Percentiles rank a stretch among this genome's conserved stretches.
Conservation (phyloP, 2,888 invertebrate species). For the Drosophila fulvimacula region DNA sequence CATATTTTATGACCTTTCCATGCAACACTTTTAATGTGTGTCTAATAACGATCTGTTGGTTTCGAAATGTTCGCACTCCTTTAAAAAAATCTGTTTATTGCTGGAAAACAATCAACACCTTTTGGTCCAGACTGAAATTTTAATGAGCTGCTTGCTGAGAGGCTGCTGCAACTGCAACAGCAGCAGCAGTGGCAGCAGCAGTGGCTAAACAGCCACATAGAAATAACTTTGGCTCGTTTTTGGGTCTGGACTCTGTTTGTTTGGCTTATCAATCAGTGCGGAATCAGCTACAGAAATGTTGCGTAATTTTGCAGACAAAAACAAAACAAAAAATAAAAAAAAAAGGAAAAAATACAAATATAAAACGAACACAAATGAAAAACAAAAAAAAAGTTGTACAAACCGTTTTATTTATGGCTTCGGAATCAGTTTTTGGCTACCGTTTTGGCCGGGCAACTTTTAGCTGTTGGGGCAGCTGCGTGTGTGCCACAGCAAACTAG, state of each 20-base stretch:
- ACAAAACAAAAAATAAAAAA: conserved; percentile 15
- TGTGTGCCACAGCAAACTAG: conserved; percentile 53
- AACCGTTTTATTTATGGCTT: conserved; percentile 62
- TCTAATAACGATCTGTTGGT: conserved; percentile 15
- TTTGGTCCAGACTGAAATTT: conserved; percentile 40
- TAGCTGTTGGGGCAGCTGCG: conserved; percentile 52
- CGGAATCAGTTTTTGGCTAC: conserved; percentile 54
- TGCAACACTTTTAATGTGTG: conserved; percentile 12
- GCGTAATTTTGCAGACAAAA: conserved; percentile 59
- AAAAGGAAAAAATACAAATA: conserved; percentile 10
- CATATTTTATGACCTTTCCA: conserved; percentile 15
- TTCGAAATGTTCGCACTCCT: conserved; percentile 48
- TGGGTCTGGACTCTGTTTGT: conserved; percentile 40
- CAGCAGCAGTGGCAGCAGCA: too few species aligned
- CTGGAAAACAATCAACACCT: conserved; percentile 56
- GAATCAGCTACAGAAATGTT: conserved; percentile 60
- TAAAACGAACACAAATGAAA: conserved; percentile 17
- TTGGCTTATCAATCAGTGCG: conserved; percentile 71
- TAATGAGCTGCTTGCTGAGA: conserved; percentile 57
- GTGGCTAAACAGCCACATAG: conserved; percentile 19
- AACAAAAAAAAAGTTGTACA: conserved; percentile 44
- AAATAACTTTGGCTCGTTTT: conserved; percentile 25
- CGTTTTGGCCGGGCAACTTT: conserved; percentile 57
- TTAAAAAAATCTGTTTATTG: conserved; percentile 53
- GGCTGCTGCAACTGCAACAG: conserved; percentile 18